A percentile compares a stretch with the other conserved stretches of the same genome.
Evolutionary conservation across 2,888 invertebrate species (phyloP).

Genomic region (Coelinius sp.): DNA sequence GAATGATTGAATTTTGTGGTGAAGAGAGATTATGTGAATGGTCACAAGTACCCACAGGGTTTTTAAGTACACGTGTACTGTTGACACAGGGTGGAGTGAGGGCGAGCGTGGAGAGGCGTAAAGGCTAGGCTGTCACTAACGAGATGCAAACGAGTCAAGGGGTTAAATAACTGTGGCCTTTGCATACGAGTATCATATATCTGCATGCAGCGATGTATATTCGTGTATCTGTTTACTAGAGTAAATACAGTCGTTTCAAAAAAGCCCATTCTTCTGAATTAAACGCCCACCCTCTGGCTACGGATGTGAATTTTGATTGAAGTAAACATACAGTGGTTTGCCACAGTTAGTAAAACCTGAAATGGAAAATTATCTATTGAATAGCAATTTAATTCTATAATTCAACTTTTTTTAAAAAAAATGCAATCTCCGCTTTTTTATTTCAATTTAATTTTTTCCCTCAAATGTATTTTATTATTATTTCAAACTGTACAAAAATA

Average conservation of each 20-base stretch:
- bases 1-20: no score
- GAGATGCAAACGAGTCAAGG: conserved; percentile 4
- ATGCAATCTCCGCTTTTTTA: not conserved
- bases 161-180: not conserved
- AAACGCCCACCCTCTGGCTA: not conserved
- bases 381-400: not conserved
- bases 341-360: not conserved
- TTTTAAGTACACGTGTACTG: not conserved
- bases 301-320: not conserved
- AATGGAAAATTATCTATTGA: not conserved
- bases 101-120: not conserved
- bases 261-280: not conserved
- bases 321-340: not conserved
- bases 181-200: not conserved
- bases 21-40: no score
- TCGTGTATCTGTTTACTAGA: not conserved
- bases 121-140: conserved; percentile 6
- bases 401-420: not conserved
- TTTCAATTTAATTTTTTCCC: not conserved
- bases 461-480: not conserved
- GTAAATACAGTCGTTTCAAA: not conserved
- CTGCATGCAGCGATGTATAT: not conserved
- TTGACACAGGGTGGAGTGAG: not conserved
- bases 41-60: not conserved
- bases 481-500: not conserved